phyloP scores from a whole-genome alignment of 37 sponge, comb jelly and placozoan species.

The Chondrosia reniformis region DNA sequence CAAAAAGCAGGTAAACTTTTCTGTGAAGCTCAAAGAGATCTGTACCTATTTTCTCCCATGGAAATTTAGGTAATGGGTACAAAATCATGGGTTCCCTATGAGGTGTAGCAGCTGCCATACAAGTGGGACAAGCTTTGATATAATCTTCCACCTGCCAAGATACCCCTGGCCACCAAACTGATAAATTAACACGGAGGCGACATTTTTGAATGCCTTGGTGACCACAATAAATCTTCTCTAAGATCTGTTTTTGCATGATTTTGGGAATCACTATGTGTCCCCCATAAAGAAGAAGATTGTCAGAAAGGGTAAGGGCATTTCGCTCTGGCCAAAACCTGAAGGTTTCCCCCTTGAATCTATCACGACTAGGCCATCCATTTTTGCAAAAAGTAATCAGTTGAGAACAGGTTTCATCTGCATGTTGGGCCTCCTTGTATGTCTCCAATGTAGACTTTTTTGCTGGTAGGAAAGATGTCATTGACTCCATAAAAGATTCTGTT shows the following conservation, averaged over 20 bases:
- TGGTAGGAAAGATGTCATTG: not conserved
- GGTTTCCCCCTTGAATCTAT: not conserved
- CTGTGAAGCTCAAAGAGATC: constrained; percentile 4
- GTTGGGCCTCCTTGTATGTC: not conserved
- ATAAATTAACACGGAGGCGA: not conserved
- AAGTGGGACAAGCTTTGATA: not conserved
- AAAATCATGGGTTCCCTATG: constrained; percentile 10
- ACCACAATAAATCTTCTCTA: not conserved
- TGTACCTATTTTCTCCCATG: constrained; percentile 6
- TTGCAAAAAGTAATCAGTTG: constrained; percentile 16
- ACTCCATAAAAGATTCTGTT: not conserved
- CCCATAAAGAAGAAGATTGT: constrained; percentile 6
- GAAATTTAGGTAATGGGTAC: not conserved
- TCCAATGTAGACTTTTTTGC: not conserved
- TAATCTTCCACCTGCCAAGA: not conserved
- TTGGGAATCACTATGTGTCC: not conserved
- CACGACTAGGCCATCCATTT: not conserved
- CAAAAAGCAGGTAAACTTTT: not conserved
- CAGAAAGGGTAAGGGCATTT: not conserved
- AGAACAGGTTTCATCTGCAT: not conserved
- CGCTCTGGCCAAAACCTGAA: not conserved
- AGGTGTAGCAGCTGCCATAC: not conserved
- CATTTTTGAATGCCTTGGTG: constrained; percentile 15
- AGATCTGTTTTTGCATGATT: not conserved
- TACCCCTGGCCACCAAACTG: constrained; percentile 29